phyloP scores from a whole-genome alignment of 2,888 invertebrate genomes.

The Minunthozetes semirufus region DNA sequence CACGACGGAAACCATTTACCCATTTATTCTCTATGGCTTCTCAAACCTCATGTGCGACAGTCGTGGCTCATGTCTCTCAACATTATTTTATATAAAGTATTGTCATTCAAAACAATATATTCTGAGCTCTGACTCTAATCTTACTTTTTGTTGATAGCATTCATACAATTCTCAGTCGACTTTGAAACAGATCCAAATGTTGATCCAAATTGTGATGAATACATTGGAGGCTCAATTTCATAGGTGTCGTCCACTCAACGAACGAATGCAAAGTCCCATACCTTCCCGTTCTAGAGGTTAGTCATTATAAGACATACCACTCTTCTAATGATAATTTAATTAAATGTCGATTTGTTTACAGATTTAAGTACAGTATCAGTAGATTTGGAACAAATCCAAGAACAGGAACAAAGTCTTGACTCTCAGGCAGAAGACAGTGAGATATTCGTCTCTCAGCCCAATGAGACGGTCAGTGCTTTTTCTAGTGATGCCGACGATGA shows the following conservation, averaged over 20 bases:
- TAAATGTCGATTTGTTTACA: constrained; percentile 39
- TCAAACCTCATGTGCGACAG: constrained; percentile 76
- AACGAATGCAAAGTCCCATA: constrained; percentile 45
- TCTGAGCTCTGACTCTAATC: not conserved
- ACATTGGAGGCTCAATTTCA: constrained; percentile 80
- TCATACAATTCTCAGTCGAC: constrained; percentile 51
- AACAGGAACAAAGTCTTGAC: constrained; percentile 46
- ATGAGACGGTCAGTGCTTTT: constrained; percentile 39
- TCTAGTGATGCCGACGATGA: constrained; percentile 56
- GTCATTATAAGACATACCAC: constrained; percentile 32
- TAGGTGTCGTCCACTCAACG: constrained; percentile 73
- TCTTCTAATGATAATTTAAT: not conserved
- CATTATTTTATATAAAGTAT: constrained; percentile 89
- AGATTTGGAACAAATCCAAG: constrained; percentile 50
- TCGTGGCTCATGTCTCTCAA: constrained; percentile 90
- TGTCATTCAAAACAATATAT: not conserved
- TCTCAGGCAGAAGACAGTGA: constrained; percentile 4
- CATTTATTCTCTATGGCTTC: constrained; percentile 74
- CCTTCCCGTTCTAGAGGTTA: constrained; percentile 62
- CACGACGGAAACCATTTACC: constrained; percentile 57
- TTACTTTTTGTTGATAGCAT: constrained; percentile 47
- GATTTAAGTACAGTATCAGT: constrained; percentile 50
- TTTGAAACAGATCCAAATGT: constrained; percentile 61
- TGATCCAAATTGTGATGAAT: constrained; percentile 82
- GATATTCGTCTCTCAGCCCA: constrained; percentile 36